These are phyloP conservation scores for Notocelia uddmanniana DNA, from an alignment of 2,888 invertebrate species.

Conservation along the genomic window DNA sequence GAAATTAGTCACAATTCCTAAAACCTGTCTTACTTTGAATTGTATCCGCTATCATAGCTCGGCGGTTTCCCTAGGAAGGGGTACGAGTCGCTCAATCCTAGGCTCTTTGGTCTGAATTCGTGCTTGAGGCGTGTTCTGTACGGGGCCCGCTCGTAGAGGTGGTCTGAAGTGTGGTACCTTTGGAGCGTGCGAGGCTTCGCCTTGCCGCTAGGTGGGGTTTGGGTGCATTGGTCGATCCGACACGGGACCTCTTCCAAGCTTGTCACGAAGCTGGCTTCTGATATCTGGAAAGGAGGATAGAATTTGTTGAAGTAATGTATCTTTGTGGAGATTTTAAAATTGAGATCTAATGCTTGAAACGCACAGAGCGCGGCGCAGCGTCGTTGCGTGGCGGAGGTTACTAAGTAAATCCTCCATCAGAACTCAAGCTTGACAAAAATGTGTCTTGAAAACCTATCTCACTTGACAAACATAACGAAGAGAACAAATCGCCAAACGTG, in stretches of 20 bases:
- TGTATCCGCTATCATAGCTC: constrained; percentile 71
- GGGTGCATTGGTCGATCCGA: constrained; percentile 79
- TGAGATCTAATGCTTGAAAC: too few relatives aligned
- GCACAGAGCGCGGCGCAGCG: too few relatives aligned
- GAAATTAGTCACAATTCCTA: constrained; percentile 54
- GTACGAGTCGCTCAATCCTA: constrained; percentile 76
- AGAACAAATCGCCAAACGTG: too few relatives aligned
- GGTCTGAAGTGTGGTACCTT: constrained; percentile 85
- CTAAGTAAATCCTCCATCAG: too few relatives aligned
- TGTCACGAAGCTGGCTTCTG: constrained; percentile 82
- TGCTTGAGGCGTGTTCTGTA: constrained; percentile 64
- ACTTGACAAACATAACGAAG: too few relatives aligned
- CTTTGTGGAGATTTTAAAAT: too few relatives aligned
- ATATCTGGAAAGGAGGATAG: constrained; percentile 65
- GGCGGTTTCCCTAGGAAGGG: constrained; percentile 74
- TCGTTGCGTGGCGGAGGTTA: too few relatives aligned
- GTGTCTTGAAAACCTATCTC: too few relatives aligned
- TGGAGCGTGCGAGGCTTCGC: constrained; percentile 80
- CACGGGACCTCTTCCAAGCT: constrained; percentile 73
- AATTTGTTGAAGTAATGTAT: background rate
- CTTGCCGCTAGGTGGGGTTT: constrained; percentile 79
- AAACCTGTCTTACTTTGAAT: constrained; percentile 66
- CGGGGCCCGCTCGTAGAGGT: constrained; percentile 69
- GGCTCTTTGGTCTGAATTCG: constrained; percentile 69
- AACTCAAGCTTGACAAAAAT: too few relatives aligned